A percentile compares a stretch with the other conserved stretches of the same genome.
Conservation (phyloP, 1,140 invertebrate species). For the Aphelinus atriplicis region DNA sequence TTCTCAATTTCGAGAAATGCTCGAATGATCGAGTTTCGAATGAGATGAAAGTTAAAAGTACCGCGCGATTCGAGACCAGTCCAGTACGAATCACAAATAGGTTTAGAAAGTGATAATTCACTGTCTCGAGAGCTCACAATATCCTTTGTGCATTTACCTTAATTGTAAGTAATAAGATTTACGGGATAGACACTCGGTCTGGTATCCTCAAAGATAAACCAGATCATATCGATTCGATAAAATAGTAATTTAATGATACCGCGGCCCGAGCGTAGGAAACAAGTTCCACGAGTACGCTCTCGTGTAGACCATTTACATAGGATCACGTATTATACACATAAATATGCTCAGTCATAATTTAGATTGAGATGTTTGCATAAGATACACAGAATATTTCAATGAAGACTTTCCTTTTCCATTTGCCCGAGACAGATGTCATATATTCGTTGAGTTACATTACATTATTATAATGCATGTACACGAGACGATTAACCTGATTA, state of each 20-base stretch:
- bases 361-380: conserved; percentile 28
- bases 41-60: too few relatives aligned
- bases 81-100: too few relatives aligned
- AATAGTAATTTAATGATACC: conserved; percentile 14
- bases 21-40: too few relatives aligned
- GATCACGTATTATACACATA: background rate
- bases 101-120: too few relatives aligned
- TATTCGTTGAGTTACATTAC: background rate
- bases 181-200: too few relatives aligned
- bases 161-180: too few relatives aligned
- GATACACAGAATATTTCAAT: conserved; percentile 24
- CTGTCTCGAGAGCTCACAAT: too few relatives aligned
- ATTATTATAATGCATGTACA: conserved; percentile 2
- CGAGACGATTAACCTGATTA: conserved; percentile 5
- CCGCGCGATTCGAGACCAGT: too few relatives aligned
- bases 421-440: conserved; percentile 4
- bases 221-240: conserved; percentile 22
- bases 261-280: background rate
- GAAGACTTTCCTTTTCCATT: conserved; percentile 2
- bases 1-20: too few relatives aligned
- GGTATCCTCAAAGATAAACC: background rate
- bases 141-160: too few relatives aligned
- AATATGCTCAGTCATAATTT: conserved; percentile 18
- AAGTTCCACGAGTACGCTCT: conserved; percentile 23
- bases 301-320: conserved; percentile 10